A percentile compares a stretch with the other conserved stretches of the same genome.
Conservation (phyloP, 2,888 invertebrate species). For the Drosophila nr. perissopoda region DNA sequence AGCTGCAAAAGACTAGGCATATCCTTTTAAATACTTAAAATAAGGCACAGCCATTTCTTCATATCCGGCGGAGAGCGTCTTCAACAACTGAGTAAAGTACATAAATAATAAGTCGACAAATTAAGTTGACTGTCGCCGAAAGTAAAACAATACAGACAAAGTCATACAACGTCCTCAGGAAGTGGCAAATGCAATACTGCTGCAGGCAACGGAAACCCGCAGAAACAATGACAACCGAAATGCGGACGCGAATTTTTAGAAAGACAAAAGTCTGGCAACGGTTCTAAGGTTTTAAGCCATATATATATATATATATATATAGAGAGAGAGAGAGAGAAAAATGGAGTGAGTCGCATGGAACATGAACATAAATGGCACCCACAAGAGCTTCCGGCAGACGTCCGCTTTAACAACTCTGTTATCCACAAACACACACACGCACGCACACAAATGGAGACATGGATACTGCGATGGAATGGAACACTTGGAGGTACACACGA, state of each 20-base stretch:
- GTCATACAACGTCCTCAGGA: slow-evolving; percentile 28
- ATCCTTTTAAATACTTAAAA: slow-evolving; percentile 2
- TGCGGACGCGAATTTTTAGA: slow-evolving; percentile 34
- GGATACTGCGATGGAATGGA: not conserved
- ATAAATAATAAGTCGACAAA: slow-evolving; percentile 74
- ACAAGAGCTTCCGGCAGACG: slow-evolving; percentile 76
- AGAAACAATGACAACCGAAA: slow-evolving; percentile 53
- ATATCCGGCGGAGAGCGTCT: slow-evolving; percentile 23
- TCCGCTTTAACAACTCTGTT: slow-evolving; percentile 77
- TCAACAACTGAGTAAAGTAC: slow-evolving; percentile 26
- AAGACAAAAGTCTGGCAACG: slow-evolving; percentile 42
- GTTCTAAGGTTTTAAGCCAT: slow-evolving; percentile 44
- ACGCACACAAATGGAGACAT: slow-evolving; percentile 12
- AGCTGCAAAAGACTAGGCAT: slow-evolving; percentile 1
- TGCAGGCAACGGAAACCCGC: slow-evolving; percentile 29
- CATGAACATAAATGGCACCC: slow-evolving; percentile 79
- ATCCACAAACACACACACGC: slow-evolving; percentile 39
- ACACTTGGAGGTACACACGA: slow-evolving; percentile 10
- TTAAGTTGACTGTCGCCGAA: slow-evolving; percentile 55
- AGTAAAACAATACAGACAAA: slow-evolving; percentile 43
- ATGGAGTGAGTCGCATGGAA: slow-evolving; percentile 64
- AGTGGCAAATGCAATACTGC: slow-evolving; percentile 43
- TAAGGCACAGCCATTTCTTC: not conserved
- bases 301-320: not conserved
- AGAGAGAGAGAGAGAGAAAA: slow-evolving; percentile 44